Conservation (phyloP, 2,797 vertebrate species). For the Carduelis carduelis region DNA sequence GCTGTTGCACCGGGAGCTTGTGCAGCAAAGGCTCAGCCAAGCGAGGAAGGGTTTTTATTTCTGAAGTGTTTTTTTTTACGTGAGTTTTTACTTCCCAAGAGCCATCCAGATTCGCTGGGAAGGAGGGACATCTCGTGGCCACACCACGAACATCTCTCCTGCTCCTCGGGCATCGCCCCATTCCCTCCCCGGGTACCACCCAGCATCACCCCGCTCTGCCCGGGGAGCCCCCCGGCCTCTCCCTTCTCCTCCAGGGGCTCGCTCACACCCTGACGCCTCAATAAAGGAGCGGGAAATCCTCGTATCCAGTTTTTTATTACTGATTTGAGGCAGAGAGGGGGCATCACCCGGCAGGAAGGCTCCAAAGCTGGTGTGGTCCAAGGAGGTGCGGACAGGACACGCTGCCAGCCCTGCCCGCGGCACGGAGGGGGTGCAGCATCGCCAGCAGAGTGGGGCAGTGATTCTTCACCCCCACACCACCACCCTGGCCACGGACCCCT, state of each 20-base stretch:
- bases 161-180: not conserved
- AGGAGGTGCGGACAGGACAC: too few species aligned
- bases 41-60: not conserved
- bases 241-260: not conserved
- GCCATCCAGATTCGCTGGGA: not conserved
- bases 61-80: not conserved
- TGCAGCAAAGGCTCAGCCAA: not conserved
- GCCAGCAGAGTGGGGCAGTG: rapidly evolving
- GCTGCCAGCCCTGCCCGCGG: not conserved
- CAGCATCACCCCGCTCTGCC: not conserved
- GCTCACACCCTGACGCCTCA: rapidly evolving
- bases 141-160: not conserved
- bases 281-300: not conserved
- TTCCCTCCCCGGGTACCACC: not conserved
- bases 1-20: not conserved
- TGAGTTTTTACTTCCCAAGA: rapidly evolving
- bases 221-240: not conserved
- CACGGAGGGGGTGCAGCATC: not conserved
- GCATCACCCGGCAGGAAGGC: not conserved
- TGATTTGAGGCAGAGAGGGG: not conserved
- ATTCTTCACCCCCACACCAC: rapidly evolving
- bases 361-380: too few species aligned
- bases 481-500: rapidly evolving
- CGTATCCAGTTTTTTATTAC: not conserved
- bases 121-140: constrained; percentile 55